A percentile compares a stretch with the other conserved stretches of the same genome.
Conservation (phyloP, 2,888 invertebrate genomes). For the Nycteola revayana region DNA sequence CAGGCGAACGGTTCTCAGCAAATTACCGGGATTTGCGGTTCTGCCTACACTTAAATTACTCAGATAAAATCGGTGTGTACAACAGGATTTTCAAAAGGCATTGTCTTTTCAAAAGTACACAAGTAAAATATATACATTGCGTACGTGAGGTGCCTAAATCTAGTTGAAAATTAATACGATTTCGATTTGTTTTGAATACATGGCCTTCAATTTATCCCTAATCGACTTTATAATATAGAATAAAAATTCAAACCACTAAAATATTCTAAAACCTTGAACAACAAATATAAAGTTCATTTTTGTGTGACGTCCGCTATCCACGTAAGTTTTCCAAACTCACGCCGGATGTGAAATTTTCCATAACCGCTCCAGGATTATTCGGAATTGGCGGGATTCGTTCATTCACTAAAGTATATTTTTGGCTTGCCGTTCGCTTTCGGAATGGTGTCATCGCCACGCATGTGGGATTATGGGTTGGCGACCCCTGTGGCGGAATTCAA, state of each 20-base stretch:
- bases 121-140: too few species aligned
- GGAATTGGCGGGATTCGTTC: conserved; percentile 46
- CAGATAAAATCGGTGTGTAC: conserved; percentile 17
- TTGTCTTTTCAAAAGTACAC: too few species aligned
- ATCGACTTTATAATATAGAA: too few species aligned
- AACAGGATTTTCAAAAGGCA: conserved; percentile 6
- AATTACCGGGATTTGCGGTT: conserved; percentile 39
- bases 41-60: conserved; percentile 25
- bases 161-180: too few species aligned
- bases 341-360: conserved; percentile 75
- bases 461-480: conserved; percentile 62
- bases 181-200: too few species aligned
- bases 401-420: conserved; percentile 65
- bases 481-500: conserved; percentile 60
- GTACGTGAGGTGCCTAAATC: too few species aligned
- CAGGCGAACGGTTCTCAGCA: conserved; percentile 30
- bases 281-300: conserved; percentile 37
- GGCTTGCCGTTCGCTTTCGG: conserved; percentile 45
- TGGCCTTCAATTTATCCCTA: background rate
- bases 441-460: conserved; percentile 62
- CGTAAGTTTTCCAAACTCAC: conserved; percentile 40
- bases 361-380: conserved; percentile 49
- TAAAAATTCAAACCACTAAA: too few species aligned
- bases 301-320: conserved; percentile 29
- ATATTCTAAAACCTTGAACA: conserved; percentile 12